Percentiles rank a stretch among this genome's conserved stretches.
Evolutionary conservation across 2,888 invertebrate species (phyloP).

Genomic region (Trichogramma dendrolimi): DNA sequence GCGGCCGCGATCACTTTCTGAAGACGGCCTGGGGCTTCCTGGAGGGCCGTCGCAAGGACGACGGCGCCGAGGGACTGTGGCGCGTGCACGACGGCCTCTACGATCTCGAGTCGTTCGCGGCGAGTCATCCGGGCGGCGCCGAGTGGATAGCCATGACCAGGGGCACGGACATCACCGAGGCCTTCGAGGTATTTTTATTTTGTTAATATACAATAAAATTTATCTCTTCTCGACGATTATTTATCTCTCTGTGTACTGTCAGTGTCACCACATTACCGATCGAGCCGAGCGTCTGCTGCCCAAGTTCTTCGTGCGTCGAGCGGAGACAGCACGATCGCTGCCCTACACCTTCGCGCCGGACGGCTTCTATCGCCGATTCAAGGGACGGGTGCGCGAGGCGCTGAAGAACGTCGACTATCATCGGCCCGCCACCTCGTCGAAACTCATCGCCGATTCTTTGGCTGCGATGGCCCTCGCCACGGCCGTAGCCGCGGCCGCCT

Average conservation of each 20-base stretch:
- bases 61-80: conserved; percentile 76
- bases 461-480: conserved; percentile 29
- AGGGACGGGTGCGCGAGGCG: conserved; percentile 57
- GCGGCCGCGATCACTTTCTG: conserved; percentile 48
- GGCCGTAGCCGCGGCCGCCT: conserved; percentile 32
- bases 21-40: conserved; percentile 60
- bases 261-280: conserved; percentile 63
- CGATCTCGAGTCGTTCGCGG: conserved; percentile 75
- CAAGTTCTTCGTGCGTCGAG: conserved; percentile 65
- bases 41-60: conserved; percentile 62
- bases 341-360: conserved; percentile 70
- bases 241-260: not conserved
- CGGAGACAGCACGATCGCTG: conserved; percentile 62
- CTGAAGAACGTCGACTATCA: conserved; percentile 57
- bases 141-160: conserved; percentile 71
- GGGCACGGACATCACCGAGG: conserved; percentile 78
- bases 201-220: not conserved
- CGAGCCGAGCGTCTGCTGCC: conserved; percentile 59
- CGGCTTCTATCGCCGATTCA: conserved; percentile 72
- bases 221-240: not conserved
- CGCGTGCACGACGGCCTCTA: conserved; percentile 74
- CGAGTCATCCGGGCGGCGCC: conserved; percentile 79
- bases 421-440: conserved; percentile 42
- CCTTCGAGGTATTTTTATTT: conserved; percentile 58
- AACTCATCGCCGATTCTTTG: conserved; percentile 43